Evolutionary conservation across 2,888 invertebrate genomes (phyloP), one percentile per base, ranked within the genome.

Genomic region (Sympetrum striolatum): DNA sequence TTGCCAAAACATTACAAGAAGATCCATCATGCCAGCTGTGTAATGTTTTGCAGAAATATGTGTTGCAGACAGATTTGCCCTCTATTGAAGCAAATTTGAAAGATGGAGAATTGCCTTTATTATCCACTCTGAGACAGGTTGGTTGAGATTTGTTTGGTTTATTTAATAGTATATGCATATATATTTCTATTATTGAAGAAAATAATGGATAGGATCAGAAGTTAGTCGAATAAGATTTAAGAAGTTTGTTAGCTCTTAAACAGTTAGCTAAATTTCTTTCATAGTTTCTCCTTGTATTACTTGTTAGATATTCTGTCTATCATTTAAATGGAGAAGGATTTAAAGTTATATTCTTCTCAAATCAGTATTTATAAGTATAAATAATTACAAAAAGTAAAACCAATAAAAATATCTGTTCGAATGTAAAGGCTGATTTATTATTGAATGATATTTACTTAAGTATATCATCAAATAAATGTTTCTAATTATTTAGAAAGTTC

Each of bases 21-120:
- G 99, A 99, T 94, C 98, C 99, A 0, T 98, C 98, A 90, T 97
- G 98, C 93, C 98, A 99, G 93, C 95, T 99, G 92, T 97, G 98
- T 93, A 97, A 96, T 35, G 98, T 98, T 92, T 95, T 99, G 93
- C 96, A 98, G 93, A 96, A 98, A 92, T 97, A 97, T 93, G 96
- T 98, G 92, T 94, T 97, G 91, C 96, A 97, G 92, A 96, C 96
- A 0, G 97, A 97, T 92, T 95, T 97, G 0, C 95, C 95, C 6
- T 96, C 96, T 31, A 96, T 98, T 91, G 98, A 98, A 94, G 96
- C 96, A 2, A 98, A 98, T 94, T 95, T 99, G 80, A 96, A 96
- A 91, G 97, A 97, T 92, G 95, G 97, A 18, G 97, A 98, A 93
- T 95, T 98, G 91, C 99, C 99, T 0, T 97, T 97, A 91, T 94